Conservation (phyloP, 1,140 invertebrate genomes). For the Aphaenogaster rudis region DNA sequence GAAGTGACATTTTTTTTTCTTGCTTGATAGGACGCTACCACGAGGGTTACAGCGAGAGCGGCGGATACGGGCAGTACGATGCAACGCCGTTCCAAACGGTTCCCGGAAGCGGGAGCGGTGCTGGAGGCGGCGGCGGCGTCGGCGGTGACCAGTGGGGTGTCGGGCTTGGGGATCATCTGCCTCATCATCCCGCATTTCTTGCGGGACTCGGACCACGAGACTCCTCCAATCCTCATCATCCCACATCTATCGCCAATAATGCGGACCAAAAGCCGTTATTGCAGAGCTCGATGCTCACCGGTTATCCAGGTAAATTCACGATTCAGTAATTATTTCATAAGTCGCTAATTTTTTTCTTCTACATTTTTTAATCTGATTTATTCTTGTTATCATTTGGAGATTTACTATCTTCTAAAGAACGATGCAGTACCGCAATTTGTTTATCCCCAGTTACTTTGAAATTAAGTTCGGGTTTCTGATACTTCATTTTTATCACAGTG, state of each 20-base stretch:
- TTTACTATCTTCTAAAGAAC: neutral
- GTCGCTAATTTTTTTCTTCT: constrained; percentile 1
- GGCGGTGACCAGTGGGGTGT: constrained; percentile 84
- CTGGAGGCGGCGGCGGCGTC: constrained; percentile 87
- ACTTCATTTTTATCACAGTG: neutral
- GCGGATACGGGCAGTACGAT: constrained; percentile 90
- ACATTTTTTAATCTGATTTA: constrained; percentile 13
- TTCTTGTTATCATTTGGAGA: neutral
- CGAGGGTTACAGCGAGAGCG: constrained; percentile 89
- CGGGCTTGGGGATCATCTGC: constrained; percentile 86
- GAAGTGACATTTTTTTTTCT: neutral
- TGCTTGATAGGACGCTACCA: constrained; percentile 88
- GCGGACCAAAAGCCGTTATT: constrained; percentile 92
- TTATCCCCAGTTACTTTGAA: neutral
- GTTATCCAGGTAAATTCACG: constrained; percentile 88
- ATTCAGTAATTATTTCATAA: neutral
- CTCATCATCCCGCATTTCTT: constrained; percentile 90
- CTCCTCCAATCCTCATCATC: constrained; percentile 85
- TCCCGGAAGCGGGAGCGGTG: constrained; percentile 89
- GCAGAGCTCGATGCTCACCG: constrained; percentile 90
- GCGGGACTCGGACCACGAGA: constrained; percentile 86
- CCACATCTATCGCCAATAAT: constrained; percentile 85
- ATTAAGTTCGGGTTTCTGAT: neutral
- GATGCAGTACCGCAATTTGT: neutral
- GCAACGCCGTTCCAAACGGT: constrained; percentile 93